Base-by-base conservation (phyloP, 2,797 vertebrate species). In the Rhinoraja longicauda region DNA sequence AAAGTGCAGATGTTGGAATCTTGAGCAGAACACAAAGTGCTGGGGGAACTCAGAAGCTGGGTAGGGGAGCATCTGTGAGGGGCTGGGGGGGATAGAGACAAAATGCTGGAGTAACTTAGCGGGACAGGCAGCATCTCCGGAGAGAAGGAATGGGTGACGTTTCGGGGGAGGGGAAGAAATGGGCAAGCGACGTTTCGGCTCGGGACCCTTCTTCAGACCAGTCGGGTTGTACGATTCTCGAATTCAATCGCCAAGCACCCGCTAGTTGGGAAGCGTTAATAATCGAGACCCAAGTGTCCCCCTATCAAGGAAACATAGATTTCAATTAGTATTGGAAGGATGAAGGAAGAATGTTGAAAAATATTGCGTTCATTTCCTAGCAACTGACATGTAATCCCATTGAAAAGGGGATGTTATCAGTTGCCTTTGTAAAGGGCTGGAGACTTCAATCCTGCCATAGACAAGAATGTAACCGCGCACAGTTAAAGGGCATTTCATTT, bases 241-340 rank as follows among this genome's bases (percentile, higher is more conserved):
- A 8, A 32, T 86, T 62, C 15, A 62, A 59, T 26, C 24, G 29
- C 81, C 81, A 57, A 82, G 29, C 24, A 26, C 24, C 9, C 26
- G 26, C 26, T 13, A 1, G 12, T 64, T 17, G 15, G 29, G 5
- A 62, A 62, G 7, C 57, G 36, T n/a, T 88, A 17, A 36, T 64
- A 9, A 29, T 67, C 17, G 59, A 64, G 84, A 32, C n/a, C 57
- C 15, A 86, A n/a, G 13, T 62, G 57, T 86, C 81, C 81, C 59
- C 13, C 4, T 73, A 32, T 88, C 17, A 67, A 36, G n/a, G 59
- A n/a, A 21, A 88, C 62, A 67, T 88, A 17, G 32, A 8, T 67
- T 88, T 88, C 62, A 88, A 67, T 88, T 88, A 67, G 29, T 32
- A 88, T n/a, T 64, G 32, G 62, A 62, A 88, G 82, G 57, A 86